These are phyloP conservation scores for Ifrita kowaldi DNA, from an alignment of 2,113 vertebrate species.

Conservation along the genomic window DNA sequence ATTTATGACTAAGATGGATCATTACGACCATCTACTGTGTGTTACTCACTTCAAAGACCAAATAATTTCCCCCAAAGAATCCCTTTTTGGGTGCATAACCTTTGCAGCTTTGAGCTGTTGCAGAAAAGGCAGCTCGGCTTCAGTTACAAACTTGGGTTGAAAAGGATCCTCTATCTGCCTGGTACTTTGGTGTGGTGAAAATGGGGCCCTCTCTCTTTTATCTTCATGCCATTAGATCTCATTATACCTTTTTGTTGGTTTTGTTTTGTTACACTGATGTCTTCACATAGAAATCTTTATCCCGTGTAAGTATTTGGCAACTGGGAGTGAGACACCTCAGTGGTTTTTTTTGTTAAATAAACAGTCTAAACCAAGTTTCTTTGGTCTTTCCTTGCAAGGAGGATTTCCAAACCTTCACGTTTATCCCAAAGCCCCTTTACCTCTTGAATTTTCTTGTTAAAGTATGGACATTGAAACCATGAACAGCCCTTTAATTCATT, in stretches of 20 bases:
- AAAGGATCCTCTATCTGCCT: background rate
- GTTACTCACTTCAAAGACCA: background rate
- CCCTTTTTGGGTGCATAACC: background rate
- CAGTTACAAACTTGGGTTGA: accelerated
- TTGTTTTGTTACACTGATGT: background rate
- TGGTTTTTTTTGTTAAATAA: background rate
- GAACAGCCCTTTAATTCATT: background rate
- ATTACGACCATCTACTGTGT: background rate
- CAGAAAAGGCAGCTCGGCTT: background rate
- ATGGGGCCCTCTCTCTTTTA: background rate
- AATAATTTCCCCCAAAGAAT: background rate
- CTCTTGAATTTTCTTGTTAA: background rate
- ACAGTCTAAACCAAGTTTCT: background rate
- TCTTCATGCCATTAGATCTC: background rate
- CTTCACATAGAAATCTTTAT: background rate
- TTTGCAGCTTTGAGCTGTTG: background rate
- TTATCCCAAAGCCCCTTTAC: background rate
- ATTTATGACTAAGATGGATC: background rate
- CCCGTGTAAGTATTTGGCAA: background rate
- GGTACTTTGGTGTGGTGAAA: background rate
- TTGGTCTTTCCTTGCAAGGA: background rate
- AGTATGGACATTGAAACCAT: background rate
- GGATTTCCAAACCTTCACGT: background rate
- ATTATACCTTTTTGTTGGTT: background rate
- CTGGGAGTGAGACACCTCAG: background rate